Evolutionary conservation across 2,797 vertebrate species (phyloP).

Genomic region (Lacerta bilineata): DNA sequence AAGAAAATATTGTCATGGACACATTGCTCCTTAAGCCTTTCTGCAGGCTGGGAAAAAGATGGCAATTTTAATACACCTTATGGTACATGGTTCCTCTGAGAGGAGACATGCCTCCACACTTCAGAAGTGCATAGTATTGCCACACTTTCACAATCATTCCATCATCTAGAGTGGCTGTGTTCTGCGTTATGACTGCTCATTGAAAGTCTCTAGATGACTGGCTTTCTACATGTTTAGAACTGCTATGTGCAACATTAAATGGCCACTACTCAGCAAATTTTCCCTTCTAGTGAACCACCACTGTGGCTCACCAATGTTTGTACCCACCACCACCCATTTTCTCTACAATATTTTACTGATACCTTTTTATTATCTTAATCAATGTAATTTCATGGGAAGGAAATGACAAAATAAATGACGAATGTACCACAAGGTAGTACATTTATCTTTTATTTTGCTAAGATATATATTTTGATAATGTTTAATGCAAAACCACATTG

Average conservation of each 20-base stretch:
- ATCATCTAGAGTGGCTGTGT: not conserved
- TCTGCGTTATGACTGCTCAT: not conserved
- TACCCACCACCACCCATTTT: not conserved
- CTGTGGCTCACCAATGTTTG: not conserved
- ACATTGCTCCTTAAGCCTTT: not conserved
- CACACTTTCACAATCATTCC: not conserved
- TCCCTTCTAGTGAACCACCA: not conserved
- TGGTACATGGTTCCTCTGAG: not conserved
- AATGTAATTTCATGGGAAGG: not conserved
- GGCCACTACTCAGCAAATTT: not conserved
- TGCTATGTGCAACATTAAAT: not conserved
- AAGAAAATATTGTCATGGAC: not conserved
- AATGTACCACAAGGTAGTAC: too few species aligned
- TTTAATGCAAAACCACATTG: slow-evolving; percentile 17
- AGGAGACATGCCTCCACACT: not conserved
- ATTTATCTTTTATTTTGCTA: not conserved
- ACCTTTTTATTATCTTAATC: not conserved
- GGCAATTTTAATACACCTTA: not conserved
- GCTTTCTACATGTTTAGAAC: not conserved
- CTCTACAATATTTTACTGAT: not conserved
- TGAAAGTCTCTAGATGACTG: not conserved
- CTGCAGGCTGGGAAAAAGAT: not conserved
- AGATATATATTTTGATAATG: not conserved
- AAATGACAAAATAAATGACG: not conserved
- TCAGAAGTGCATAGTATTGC: not conserved